Evolutionary conservation across 2,797 vertebrate species (phyloP), one percentile per base, ranked within the genome.

Genomic region (Coregonus suidteri): DNA sequence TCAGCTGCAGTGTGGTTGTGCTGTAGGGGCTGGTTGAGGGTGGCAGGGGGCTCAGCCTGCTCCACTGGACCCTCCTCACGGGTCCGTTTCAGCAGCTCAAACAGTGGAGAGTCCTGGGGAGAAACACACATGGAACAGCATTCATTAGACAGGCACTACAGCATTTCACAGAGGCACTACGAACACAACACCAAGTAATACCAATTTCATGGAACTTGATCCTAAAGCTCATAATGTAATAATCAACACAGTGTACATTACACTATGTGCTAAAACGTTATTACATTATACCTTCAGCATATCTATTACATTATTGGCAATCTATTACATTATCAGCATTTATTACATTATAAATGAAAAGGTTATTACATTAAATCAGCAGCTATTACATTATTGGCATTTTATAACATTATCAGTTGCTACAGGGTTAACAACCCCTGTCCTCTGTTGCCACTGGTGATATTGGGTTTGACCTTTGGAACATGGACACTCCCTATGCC

Each of bases 1-100:
- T 99, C 98, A 78, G 98, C 98, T 6, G 98, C 97, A 0, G 97
- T 99, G 89, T 98, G 97, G 88, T 95, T 97, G 88, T 98, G 97
- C 78, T 98, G 96, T 6, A 97, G 88, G 6, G 97, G 95, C 81
- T 95, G 91, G 76, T 82, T 96, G 64, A 96, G 90, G 77, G 86
- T 91, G 66, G 94, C 93, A 1, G 95, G 71, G 9, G 95, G 83
- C 80, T 99, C 98, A 54, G 93, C 90, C 74, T 96, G 96, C 75
- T 98, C 97, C 13, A 88, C 82, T 51, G 93, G 92, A 47, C 95
- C 96, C 52, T 96, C 95, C 73, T 95, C 97, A 37, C 95, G 95
- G 0, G 95, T 94, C 85, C 96, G 97, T 82, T 87, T 96, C 83
- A 99, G 94, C 41, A 98, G 95, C 74, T 98, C 96, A 82, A 98